Conservation (phyloP, 2,113 vertebrate genomes). For the Burhinus oedicnemus region DNA sequence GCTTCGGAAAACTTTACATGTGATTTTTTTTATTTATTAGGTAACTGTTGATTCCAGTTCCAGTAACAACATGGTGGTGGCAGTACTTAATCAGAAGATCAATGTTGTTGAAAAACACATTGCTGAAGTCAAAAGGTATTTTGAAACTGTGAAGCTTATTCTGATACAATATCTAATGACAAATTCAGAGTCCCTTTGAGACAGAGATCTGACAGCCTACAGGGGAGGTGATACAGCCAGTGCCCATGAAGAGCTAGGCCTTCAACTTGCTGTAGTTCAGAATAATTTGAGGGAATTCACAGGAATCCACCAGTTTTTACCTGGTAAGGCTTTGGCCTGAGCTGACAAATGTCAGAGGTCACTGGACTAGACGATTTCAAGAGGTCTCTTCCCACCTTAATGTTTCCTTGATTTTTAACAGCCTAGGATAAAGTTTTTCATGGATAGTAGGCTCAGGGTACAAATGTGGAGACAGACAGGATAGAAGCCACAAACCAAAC, state of each 20-base stretch:
- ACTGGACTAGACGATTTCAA: not conserved
- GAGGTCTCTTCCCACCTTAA: not conserved
- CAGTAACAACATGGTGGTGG: constrained; percentile 54
- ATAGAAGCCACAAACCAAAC: not conserved
- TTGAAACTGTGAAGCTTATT: not conserved
- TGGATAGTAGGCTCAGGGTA: not conserved
- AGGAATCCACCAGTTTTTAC: not conserved
- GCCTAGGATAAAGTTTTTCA: not conserved
- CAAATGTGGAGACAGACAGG: not conserved
- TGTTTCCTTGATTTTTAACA: not conserved
- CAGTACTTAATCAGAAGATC: constrained; percentile 71
- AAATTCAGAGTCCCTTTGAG: not conserved
- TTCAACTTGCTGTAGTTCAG: not conserved
- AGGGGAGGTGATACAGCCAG: not conserved
- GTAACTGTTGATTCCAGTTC: constrained; percentile 61
- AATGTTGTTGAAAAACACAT: constrained; percentile 71
- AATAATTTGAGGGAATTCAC: not conserved
- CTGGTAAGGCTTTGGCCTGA: not conserved
- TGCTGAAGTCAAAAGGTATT: constrained; percentile 69
- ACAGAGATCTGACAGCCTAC: not conserved
- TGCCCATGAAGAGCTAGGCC: not conserved
- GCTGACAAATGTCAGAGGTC: not conserved
- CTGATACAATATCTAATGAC: not conserved
- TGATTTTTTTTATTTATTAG: constrained; percentile 44
- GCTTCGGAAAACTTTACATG: not conserved